These are phyloP conservation scores for Vesta saturnalis DNA, from an alignment of 2,888 invertebrate genomes.

Conservation along the genomic window DNA sequence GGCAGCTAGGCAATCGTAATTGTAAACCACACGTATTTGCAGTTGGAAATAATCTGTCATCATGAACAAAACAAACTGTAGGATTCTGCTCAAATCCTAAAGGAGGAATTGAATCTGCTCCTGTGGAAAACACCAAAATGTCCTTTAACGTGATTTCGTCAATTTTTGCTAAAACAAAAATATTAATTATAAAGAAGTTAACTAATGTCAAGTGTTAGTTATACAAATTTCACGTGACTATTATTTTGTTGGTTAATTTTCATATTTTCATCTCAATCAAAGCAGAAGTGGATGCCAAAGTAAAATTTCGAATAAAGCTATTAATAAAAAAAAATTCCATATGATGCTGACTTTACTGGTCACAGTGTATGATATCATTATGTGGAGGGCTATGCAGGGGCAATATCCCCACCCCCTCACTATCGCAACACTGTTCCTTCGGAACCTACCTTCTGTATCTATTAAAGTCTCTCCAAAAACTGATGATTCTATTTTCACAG, in stretches of 20 bases:
- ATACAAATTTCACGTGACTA: no score
- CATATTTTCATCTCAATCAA: no score
- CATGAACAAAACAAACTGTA: conserved; percentile 6
- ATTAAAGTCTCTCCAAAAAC: not conserved
- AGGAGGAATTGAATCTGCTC: conserved; percentile 11
- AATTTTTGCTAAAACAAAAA: conserved; percentile 12
- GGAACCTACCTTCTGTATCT: not conserved
- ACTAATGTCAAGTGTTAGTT: no score
- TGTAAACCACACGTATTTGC: conserved; percentile 8
- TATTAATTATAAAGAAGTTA: not conserved
- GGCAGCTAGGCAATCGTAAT: conserved; percentile 8
- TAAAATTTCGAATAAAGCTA: no score
- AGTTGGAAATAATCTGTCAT: conserved; percentile 1
- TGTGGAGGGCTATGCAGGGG: not conserved
- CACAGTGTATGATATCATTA: not conserved
- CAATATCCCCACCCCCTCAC: not conserved
- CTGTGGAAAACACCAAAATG: conserved; percentile 7
- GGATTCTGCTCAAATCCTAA: conserved; percentile 7
- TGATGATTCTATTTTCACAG: not conserved
- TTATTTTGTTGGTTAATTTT: no score
- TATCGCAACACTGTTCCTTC: not conserved
- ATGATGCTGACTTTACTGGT: no score
- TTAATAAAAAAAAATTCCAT: no score
- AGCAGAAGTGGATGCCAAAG: no score
- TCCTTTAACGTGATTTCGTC: not conserved